Percentiles rank a stretch among this genome's conserved stretches.
Conservation (phyloP, 2,797 vertebrate genomes). For the Oreochromis grahami region DNA sequence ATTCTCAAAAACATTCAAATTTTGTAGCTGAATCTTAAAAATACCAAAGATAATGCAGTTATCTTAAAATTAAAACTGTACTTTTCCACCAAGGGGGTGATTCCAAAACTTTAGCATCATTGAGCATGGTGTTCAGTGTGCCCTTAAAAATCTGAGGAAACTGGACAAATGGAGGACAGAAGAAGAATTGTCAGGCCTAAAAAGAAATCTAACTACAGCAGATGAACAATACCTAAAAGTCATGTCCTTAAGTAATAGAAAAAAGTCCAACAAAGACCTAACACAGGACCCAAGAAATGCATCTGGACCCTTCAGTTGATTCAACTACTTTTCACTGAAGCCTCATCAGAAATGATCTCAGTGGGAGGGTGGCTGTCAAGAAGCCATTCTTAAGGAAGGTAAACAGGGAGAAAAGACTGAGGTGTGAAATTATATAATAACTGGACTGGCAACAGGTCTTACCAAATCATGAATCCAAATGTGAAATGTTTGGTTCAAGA, state of each 20-base stretch:
- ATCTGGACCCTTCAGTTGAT: background rate
- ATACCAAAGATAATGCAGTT: background rate
- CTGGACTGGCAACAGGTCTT: background rate
- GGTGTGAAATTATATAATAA: background rate
- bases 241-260: background rate
- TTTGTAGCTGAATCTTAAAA: background rate
- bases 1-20: background rate
- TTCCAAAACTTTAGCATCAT: background rate
- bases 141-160: background rate
- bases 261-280: background rate
- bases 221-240: background rate
- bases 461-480: background rate
- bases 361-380: background rate
- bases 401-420: background rate
- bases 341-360: background rate
- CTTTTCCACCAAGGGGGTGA: background rate
- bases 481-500: background rate
- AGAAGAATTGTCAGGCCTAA: background rate
- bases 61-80: background rate
- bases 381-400: background rate
- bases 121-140: background rate
- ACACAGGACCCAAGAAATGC: background rate
- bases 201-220: background rate
- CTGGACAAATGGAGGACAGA: background rate
- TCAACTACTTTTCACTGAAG: background rate